These are phyloP conservation scores for Varanus komodoensis DNA, from an alignment of 2,113 vertebrate species.

Conservation along the genomic window DNA sequence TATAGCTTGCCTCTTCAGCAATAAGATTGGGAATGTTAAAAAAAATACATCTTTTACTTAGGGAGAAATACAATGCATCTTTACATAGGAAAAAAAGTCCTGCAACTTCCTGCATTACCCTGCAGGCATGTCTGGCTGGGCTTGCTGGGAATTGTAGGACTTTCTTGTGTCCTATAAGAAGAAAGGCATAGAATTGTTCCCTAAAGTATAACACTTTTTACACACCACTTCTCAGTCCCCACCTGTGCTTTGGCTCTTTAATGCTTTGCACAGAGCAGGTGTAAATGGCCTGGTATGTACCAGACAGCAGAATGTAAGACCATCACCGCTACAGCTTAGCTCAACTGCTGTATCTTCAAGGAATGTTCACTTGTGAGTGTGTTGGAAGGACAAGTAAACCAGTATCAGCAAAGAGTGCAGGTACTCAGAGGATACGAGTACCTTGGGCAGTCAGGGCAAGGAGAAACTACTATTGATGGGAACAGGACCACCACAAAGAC, in stretches of 20 bases:
- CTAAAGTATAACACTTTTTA: not conserved
- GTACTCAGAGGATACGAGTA: not conserved
- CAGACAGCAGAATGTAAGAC: not conserved
- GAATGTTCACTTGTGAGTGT: not conserved
- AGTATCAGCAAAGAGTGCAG: not conserved
- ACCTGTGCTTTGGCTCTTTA: constrained; percentile 5
- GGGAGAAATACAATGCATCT: too few relatives aligned
- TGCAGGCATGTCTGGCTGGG: too few relatives aligned
- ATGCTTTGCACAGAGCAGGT: not conserved
- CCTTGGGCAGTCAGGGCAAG: not conserved
- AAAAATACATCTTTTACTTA: not conserved
- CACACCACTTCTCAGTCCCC: not conserved
- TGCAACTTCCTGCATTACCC: too few relatives aligned
- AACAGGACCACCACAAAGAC: not conserved
- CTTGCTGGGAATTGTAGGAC: too few relatives aligned
- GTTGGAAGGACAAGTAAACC: too few relatives aligned
- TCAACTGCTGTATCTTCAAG: not conserved
- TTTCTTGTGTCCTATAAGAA: too few relatives aligned
- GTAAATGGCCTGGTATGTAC: not conserved
- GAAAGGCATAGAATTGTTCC: too few relatives aligned
- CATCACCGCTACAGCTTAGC: not conserved
- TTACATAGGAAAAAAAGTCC: too few relatives aligned
- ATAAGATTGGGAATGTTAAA: not conserved
- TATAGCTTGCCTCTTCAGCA: not conserved
- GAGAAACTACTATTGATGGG: not conserved